Evolutionary conservation across 2,888 invertebrate genomes (phyloP), one percentile per base, ranked within the genome.

Genomic region (Aleiodes testaceus): DNA sequence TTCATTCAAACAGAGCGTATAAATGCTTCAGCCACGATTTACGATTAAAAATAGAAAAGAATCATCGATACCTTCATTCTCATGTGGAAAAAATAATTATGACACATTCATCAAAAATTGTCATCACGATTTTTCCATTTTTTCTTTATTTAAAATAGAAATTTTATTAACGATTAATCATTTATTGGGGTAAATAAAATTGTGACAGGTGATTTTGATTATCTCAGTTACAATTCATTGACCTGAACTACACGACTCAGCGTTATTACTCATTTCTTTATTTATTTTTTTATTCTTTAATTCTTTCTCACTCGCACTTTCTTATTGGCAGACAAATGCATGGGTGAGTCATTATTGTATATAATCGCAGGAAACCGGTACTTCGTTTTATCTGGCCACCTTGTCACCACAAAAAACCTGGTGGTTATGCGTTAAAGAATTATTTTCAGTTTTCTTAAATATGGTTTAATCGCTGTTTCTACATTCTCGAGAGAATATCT

Each of bases 311-410:
- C 26, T 53, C 26, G 22, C 26, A 9, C 36, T 36, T 36, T 36
- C 36, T 36, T 36, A 36, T 36, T 36, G 36, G 36, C 36, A 36
- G 36, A 36, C 36, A 36, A 36, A 36, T 59, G 20, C 65, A 36
- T 26, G 69, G 36, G 36, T 36, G 72, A 72, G 55, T 72, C 69
- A 69, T 69, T 69, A 70, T 69, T 68, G 52, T 72, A 72, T 66
- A 65, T 45, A 72, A 73, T 72, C 70, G 53, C 50, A 44, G 47
- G 18, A 44, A 7, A 53, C 20, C 26, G 18, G 66, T 66, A 53
- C 42, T 66, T 66, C 49, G 36, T 20, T 66, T 44, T 53, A 26
- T 42, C 61, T 63, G 26, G 36, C 36, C 36, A 55, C 30, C 47
- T 36, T 36, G 53, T 68, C 72, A 67, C 65, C 68, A 70, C 64